Base-by-base conservation (phyloP, 2,113 vertebrate species). In the Uria aalge region DNA sequence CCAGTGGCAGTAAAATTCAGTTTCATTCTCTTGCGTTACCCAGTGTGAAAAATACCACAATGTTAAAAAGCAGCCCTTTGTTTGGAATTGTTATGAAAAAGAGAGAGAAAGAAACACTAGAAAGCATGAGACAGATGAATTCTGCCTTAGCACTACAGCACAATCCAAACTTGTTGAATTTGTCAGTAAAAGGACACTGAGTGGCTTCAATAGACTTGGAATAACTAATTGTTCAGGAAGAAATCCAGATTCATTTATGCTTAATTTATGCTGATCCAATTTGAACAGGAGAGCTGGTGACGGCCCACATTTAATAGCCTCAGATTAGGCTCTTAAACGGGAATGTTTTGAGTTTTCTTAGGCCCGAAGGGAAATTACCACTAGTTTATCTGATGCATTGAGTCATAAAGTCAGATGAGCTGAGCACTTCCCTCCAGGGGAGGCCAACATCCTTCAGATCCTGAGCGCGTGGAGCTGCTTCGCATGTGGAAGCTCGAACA, bases 211-310 rank as follows among this genome's bases (percentile, higher is more conserved):
- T 11, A 64, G 79, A 40, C 21, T 69, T 56, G 29, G 13, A 85
- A 38, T 73, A 94, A 75, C 29, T 91, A 66, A 71, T 29, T 43
- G 38, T 78, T 94, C 56, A 82, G 73, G 69, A 91, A 82, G 34
- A 95, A 96, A 88, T 87, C 60, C 56, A 78, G 56, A 88, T 82
- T 85, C 24, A 78, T 94, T 87, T 90, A 67, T 72, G 38, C 29
- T 87, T 90, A 72, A 90, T 85, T 93, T 88, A 85, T 85, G 68
- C 10, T 68, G 43, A 87, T 95, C 62, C 72, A 81, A 78, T 94
- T 92, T 93, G 92, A 87, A 64, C 56, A 85, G 82, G 84, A 60
- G 36, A 82, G 5, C 48, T 75, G 73, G 34, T 40, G 23, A 53
- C 88, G 62, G 62, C 16, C 57, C 16, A 34, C 8, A 11, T 64